A percentile compares a stretch with the other conserved stretches of the same genome.
phyloP scores from a whole-genome alignment of 2,797 vertebrate genomes.

The Serranus cabrilla region DNA sequence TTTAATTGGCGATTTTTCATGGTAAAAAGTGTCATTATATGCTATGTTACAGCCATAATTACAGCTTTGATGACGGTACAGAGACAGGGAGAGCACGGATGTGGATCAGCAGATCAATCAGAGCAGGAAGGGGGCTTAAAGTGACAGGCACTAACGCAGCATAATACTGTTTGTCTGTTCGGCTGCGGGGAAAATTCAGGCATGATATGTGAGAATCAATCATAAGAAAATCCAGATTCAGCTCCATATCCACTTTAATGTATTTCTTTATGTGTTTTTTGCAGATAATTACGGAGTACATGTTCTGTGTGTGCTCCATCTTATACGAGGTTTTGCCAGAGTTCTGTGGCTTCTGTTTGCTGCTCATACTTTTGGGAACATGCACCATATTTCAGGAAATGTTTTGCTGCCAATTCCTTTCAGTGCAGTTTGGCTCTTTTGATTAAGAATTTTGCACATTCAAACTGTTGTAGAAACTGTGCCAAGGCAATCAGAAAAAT shows the following conservation, averaged over 20 bases:
- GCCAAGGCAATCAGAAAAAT: slow-evolving; percentile 43
- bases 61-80: too few relatives aligned
- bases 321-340: neutral
- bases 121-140: too few relatives aligned
- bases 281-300: neutral
- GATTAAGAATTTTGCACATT: slow-evolving; percentile 40
- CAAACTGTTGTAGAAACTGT: slow-evolving; percentile 35
- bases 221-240: neutral
- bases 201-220: neutral
- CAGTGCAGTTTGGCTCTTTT: slow-evolving; percentile 50
- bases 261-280: neutral
- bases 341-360: neutral
- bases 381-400: slow-evolving; percentile 17
- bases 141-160: too few relatives aligned
- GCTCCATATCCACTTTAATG: neutral
- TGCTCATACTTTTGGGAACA: slow-evolving; percentile 6
- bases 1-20: too few relatives aligned
- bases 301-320: neutral
- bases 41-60: too few relatives aligned
- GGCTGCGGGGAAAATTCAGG: neutral
- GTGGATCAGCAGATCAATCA: too few relatives aligned
- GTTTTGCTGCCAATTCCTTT: slow-evolving; percentile 29
- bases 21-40: too few relatives aligned
- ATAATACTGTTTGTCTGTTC: too few relatives aligned
- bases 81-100: too few relatives aligned